Evolutionary conservation across 2,797 vertebrate genomes (phyloP).

Genomic region (Phrynocephalus guinanensis): DNA sequence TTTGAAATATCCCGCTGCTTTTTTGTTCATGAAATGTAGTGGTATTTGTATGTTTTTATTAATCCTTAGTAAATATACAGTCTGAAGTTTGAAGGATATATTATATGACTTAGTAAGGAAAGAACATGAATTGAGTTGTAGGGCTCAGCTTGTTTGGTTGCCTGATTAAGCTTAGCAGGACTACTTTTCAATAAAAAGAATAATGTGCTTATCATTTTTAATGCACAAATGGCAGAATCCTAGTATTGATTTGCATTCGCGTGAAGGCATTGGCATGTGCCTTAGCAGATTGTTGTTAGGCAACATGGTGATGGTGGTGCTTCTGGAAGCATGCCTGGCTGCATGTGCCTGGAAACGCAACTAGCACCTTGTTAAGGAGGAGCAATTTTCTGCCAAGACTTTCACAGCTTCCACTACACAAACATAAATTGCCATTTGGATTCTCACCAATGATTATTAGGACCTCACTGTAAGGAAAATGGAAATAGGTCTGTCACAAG

Average conservation of each 20-base stretch:
- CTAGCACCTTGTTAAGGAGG: too few relatives aligned
- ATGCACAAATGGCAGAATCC: not conserved
- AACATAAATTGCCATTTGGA: too few relatives aligned
- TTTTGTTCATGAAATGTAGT: not conserved
- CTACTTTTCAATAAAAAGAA: not conserved
- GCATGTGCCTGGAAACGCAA: too few relatives aligned
- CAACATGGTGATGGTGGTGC: too few relatives aligned
- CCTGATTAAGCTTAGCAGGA: not conserved
- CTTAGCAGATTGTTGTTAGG: too few relatives aligned
- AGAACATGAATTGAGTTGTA: conserved; percentile 18
- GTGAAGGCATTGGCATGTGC: too few relatives aligned
- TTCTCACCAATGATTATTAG: too few relatives aligned
- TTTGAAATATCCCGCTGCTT: not conserved
- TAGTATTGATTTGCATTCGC: too few relatives aligned
- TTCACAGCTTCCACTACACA: too few relatives aligned
- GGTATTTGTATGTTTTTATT: conserved; percentile 12
- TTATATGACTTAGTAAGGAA: not conserved
- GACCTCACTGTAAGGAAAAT: not conserved
- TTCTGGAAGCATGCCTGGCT: too few relatives aligned
- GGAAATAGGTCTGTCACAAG: not conserved
- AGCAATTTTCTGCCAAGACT: too few relatives aligned
- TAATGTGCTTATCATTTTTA: not conserved
- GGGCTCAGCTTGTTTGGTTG: conserved; percentile 39
- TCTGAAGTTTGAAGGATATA: not conserved
- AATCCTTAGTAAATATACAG: not conserved